Evolutionary conservation across 1,140 invertebrate genomes (phyloP).

Genomic region (Lepidurus apus): DNA sequence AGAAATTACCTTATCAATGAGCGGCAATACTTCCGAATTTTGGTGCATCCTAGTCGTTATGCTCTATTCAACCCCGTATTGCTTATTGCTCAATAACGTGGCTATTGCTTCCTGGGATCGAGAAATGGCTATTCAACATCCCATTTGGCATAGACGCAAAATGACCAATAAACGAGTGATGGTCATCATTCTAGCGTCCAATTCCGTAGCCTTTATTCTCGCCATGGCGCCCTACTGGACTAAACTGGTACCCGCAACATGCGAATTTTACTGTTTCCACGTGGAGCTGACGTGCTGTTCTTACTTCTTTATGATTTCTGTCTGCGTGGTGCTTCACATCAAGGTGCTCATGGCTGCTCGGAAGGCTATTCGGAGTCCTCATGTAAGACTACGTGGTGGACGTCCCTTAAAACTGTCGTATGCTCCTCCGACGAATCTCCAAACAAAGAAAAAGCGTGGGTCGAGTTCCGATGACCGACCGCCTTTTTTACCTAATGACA

Average conservation of each 20-base stretch:
- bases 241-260: background rate
- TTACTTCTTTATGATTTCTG: background rate
- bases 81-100: background rate
- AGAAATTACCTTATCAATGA: background rate
- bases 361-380: background rate
- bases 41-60: background rate
- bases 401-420: background rate
- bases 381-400: background rate
- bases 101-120: background rate
- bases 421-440: background rate
- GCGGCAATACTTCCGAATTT: background rate
- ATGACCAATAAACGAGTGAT: background rate
- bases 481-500: too few species aligned
- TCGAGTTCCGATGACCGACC: background rate
- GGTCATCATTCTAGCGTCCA: background rate
- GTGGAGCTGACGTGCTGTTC: background rate
- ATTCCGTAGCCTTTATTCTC: background rate
- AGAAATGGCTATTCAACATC: constrained; percentile 4
- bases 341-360: background rate
- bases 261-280: background rate
- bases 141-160: background rate
- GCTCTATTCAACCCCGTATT: background rate
- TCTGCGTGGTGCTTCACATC: background rate
- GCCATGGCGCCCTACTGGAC: background rate
- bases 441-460: background rate